Evolutionary conservation across 2,888 invertebrate species (phyloP).

Genomic region (Cecidostiba fungosa): DNA sequence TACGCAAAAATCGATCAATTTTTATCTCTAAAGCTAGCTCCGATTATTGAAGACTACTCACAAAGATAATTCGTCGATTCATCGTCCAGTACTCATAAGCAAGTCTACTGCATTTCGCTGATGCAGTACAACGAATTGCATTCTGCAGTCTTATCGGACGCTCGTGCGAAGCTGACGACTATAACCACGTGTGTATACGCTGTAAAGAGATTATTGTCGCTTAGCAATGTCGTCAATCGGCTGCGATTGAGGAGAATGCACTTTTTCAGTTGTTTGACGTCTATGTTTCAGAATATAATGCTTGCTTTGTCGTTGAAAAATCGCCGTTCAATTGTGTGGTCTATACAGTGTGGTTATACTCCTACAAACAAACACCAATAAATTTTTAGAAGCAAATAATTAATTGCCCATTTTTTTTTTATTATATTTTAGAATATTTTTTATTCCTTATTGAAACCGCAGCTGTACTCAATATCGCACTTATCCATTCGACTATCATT

Average conservation of each 20-base stretch:
- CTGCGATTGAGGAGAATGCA: neutral
- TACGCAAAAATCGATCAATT: neutral
- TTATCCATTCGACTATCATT: too few species aligned
- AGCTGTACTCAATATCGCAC: too few species aligned
- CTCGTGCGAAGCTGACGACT: neutral
- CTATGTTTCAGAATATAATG: neutral
- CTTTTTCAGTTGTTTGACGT: neutral
- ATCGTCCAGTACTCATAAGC: neutral
- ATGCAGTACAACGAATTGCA: neutral
- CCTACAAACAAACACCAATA: too few species aligned
- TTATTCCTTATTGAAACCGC: too few species aligned
- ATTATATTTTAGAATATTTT: too few species aligned
- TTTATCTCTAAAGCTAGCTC: neutral
- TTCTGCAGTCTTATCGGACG: neutral
- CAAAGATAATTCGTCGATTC: neutral
- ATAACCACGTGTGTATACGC: neutral
- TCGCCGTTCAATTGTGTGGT: too few species aligned
- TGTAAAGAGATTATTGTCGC: neutral
- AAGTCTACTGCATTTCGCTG: neutral
- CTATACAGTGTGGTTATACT: too few species aligned
- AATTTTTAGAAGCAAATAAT: too few species aligned
- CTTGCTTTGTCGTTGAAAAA: too few species aligned
- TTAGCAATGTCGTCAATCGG: neutral
- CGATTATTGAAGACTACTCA: neutral
- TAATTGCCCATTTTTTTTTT: too few species aligned